These are phyloP conservation scores for Leucosticte australis DNA, from an alignment of 2,113 vertebrate genomes.

Conservation along the genomic window DNA sequence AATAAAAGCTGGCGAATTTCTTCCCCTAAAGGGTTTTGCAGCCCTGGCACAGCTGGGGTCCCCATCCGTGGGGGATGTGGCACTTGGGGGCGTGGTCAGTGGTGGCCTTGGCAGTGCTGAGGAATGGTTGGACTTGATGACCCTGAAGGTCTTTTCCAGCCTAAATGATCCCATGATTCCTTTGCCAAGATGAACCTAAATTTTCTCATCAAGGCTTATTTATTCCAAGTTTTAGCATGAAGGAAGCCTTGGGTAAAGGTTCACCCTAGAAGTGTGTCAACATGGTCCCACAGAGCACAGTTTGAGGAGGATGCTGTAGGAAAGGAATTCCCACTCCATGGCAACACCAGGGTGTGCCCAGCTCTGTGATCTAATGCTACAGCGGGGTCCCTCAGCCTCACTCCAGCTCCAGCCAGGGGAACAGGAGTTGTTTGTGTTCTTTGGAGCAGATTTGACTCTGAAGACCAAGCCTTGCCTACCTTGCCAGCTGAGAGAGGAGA, in stretches of 20 bases:
- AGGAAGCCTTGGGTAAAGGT: neutral
- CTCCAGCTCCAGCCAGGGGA: neutral
- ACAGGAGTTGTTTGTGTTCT: neutral
- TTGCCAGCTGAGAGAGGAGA: slow-evolving; percentile 84
- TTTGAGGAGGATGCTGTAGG: neutral
- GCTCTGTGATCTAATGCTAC: neutral
- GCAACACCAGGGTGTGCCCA: neutral
- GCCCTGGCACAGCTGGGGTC: neutral
- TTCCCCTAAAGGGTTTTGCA: neutral
- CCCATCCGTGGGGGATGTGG: neutral
- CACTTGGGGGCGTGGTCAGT: neutral
- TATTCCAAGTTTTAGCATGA: neutral
- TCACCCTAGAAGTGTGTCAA: neutral
- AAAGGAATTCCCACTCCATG: neutral
- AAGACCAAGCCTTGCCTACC: slow-evolving; percentile 58
- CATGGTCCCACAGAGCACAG: neutral
- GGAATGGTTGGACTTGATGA: neutral
- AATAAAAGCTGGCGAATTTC: neutral
- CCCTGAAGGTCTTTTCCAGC: neutral
- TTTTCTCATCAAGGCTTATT: neutral
- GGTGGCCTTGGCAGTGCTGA: neutral
- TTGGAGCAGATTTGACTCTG: neutral
- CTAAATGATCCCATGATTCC: neutral
- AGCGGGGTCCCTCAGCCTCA: neutral
- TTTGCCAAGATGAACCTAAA: neutral